Conservation (phyloP, 35 echinoderm and acorn worm species). For the Lytechinus variegatus region DNA sequence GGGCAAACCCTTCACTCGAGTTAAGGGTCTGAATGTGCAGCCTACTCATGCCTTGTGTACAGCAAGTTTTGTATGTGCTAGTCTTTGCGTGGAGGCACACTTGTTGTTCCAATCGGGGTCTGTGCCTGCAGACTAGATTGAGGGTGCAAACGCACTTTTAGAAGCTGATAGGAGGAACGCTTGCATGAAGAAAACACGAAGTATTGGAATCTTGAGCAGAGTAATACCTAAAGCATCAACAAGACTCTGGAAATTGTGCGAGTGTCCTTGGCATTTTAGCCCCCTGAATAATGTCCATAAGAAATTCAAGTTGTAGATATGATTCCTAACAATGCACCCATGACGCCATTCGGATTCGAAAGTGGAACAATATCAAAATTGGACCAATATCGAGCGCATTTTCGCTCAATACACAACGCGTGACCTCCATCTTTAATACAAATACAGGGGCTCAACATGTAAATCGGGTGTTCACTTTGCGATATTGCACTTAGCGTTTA, state of each 20-base stretch:
- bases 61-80: too few species aligned
- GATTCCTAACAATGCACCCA: background rate
- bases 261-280: background rate
- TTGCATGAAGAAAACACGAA: too few species aligned
- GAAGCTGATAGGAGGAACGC: background rate
- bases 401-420: background rate
- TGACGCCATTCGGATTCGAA: background rate
- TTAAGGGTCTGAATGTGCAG: too few species aligned
- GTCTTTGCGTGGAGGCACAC: too few species aligned
- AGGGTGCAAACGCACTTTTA: too few species aligned
- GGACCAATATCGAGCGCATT: background rate
- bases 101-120: too few species aligned
- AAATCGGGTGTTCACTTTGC: background rate
- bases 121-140: too few species aligned
- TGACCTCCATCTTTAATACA: conserved; percentile 1
- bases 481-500: conserved; percentile 12
- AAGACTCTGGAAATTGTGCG: too few species aligned
- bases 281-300: background rate
- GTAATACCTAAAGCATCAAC: background rate
- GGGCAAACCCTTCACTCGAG: too few species aligned
- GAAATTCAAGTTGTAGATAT: background rate
- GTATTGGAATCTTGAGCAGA: background rate
- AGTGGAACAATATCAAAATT: background rate
- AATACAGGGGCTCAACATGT: background rate
- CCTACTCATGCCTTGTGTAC: too few species aligned